phyloP scores from a whole-genome alignment of 2,888 invertebrate genomes.

The Pyrrhosoma nymphula region DNA sequence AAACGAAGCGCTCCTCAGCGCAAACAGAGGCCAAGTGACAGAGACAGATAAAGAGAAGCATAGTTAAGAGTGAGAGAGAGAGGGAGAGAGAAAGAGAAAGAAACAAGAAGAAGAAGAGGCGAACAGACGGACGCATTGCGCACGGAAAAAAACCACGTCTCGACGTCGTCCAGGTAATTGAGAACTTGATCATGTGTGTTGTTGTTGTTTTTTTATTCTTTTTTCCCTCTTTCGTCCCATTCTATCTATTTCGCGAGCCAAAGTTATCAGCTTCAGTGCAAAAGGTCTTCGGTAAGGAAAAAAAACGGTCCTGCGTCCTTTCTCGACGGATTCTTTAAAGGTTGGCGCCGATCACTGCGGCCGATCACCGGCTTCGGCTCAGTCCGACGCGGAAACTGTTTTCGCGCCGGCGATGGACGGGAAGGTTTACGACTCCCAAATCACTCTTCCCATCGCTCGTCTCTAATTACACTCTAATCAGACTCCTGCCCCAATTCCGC shows the following conservation, averaged over 20 bases:
- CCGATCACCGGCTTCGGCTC: neutral
- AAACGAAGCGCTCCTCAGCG: slow-evolving; percentile 58
- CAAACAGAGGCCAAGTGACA: slow-evolving; percentile 46
- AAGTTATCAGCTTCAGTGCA: neutral
- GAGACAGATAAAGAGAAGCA: slow-evolving; percentile 52
- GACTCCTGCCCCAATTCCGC: neutral
- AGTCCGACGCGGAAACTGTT: neutral
- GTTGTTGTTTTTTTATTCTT: neutral
- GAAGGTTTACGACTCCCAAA: neutral
- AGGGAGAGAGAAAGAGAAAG: neutral
- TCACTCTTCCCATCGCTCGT: neutral
- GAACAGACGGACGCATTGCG: neutral
- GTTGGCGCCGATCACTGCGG: neutral
- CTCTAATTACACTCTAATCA: neutral
- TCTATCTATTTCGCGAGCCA: neutral
- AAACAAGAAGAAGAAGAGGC: neutral
- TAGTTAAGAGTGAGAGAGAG: neutral
- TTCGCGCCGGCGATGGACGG: neutral
- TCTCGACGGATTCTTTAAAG: neutral
- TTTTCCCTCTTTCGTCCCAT: neutral
- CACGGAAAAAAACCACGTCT: slow-evolving; percentile 26
- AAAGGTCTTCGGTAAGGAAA: neutral
- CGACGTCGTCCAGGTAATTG: slow-evolving; percentile 40
- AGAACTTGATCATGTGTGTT: slow-evolving; percentile 44
- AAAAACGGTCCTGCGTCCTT: neutral